Conservation (phyloP, 2,113 vertebrate genomes). For the Neotragus moschatus region DNA sequence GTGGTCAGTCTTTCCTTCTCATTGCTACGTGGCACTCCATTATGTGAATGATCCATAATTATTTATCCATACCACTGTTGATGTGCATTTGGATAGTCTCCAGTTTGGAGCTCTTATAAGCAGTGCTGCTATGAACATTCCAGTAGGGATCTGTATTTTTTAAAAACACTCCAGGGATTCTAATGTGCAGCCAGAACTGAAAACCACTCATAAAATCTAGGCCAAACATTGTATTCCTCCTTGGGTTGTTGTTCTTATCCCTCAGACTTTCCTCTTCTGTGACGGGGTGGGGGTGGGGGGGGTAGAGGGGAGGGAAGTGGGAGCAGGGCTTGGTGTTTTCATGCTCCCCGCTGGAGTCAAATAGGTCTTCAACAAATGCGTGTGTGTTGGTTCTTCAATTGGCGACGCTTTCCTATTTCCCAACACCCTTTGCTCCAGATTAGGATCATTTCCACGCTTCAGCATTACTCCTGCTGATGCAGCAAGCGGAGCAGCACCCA, state of each 20-base stretch:
- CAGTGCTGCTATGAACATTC: background rate
- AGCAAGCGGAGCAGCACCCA: background rate
- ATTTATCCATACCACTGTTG: background rate
- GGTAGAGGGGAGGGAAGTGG: no score
- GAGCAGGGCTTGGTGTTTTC: background rate
- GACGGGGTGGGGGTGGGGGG: accelerated
- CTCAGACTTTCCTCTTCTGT: background rate
- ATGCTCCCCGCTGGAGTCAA: background rate
- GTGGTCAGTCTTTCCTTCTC: background rate
- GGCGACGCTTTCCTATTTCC: background rate
- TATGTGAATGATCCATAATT: background rate
- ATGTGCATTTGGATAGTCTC: background rate
- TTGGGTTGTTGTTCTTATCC: background rate
- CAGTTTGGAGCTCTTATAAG: background rate
- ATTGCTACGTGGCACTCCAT: background rate
- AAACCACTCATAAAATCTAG: background rate
- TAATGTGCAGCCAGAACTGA: background rate
- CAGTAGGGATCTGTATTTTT: background rate
- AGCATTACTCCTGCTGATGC: background rate
- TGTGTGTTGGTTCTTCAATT: background rate
- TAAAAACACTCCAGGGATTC: background rate
- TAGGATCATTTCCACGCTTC: background rate
- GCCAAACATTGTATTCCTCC: background rate
- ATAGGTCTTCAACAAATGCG: background rate
- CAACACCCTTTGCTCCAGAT: background rate